These are phyloP conservation scores for Mycteria americana DNA, from an alignment of 2,797 vertebrate species.

Conservation along the genomic window DNA sequence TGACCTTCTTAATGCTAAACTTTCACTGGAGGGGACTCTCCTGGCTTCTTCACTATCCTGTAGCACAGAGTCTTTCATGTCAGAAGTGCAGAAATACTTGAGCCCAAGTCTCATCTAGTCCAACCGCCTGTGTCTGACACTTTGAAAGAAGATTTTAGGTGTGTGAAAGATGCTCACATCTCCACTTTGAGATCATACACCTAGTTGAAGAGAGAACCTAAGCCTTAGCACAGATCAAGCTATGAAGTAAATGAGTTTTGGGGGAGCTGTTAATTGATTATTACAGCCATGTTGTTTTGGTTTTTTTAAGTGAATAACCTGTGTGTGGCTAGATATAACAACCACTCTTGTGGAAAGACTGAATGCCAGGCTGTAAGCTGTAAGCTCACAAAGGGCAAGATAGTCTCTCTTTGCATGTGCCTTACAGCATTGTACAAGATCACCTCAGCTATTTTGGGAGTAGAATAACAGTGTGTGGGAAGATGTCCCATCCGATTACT, in stretches of 20 bases:
- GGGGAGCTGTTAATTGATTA: background rate
- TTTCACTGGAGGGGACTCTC: background rate
- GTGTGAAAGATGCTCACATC: background rate
- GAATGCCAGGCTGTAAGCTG: background rate
- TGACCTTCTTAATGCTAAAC: conserved; percentile 18
- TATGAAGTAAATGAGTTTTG: background rate
- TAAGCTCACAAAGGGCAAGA: background rate
- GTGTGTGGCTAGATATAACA: background rate
- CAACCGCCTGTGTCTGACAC: background rate
- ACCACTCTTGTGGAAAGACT: background rate
- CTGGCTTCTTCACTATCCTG: background rate
- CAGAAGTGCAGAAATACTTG: background rate
- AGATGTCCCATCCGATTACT: background rate
- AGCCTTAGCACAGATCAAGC: background rate
- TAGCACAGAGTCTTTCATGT: background rate
- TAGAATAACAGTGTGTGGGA: background rate
- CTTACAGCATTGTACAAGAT: background rate
- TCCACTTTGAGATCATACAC: background rate
- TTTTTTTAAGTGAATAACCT: background rate
- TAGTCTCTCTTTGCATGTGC: background rate
- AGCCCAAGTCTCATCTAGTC: background rate
- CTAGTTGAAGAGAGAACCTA: background rate
- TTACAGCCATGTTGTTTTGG: background rate
- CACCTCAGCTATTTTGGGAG: conserved; percentile 6
- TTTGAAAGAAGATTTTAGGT: background rate